Percentiles rank a stretch among this genome's conserved stretches.
phyloP scores from a whole-genome alignment of 2,888 invertebrate genomes.

The Cephonodes hylas region DNA sequence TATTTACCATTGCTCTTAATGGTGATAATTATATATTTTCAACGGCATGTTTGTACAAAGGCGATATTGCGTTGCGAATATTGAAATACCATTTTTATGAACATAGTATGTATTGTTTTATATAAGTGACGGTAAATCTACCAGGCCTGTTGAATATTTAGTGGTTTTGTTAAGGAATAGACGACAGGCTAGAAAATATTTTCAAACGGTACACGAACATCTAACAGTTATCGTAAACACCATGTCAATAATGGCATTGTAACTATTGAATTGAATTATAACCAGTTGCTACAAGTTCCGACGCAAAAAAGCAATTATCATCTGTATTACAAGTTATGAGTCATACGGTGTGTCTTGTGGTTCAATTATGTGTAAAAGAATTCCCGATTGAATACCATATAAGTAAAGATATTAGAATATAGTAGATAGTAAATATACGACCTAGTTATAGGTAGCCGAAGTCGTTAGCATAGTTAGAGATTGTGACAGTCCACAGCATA shows the following conservation, averaged over 20 bases:
- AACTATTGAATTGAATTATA: background rate
- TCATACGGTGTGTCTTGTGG: background rate
- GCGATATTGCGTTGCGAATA: background rate
- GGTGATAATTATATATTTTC: slow-evolving; percentile 5
- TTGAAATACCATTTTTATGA: no score
- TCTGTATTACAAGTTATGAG: background rate
- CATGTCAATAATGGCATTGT: background rate
- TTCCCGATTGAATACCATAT: background rate
- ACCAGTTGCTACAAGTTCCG: background rate
- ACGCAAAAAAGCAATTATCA: background rate
- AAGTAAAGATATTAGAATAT: background rate
- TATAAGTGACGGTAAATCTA: no score
- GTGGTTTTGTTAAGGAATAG: no score
- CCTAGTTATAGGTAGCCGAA: background rate
- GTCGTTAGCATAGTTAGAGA: slow-evolving; percentile 1
- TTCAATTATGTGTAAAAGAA: background rate
- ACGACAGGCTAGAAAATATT: no score
- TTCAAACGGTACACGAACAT: background rate
- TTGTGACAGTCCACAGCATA: background rate
- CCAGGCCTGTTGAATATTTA: no score
- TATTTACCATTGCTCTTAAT: background rate
- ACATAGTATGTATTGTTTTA: no score
- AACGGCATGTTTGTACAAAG: background rate
- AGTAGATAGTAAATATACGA: background rate
- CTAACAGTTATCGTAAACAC: background rate